Base-by-base conservation (phyloP, 2,888 invertebrate species). In the Protonemura montana region DNA sequence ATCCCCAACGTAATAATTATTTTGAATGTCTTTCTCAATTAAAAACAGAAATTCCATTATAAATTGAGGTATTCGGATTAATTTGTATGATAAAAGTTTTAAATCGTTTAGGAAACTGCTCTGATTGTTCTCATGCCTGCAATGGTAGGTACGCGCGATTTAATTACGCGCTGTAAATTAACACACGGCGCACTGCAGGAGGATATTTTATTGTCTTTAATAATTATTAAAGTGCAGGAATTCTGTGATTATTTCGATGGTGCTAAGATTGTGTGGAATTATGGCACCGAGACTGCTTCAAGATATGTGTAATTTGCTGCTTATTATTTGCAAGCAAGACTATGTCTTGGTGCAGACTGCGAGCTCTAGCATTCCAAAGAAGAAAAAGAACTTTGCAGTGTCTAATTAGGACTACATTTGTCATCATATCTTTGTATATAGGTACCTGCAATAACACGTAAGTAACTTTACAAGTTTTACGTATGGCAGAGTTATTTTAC, bases 21-120 rank as follows among this genome's bases (percentile, higher is more conserved):
- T 84, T 84, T 27, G 6, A 76, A 84, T 84, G 84, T 76, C 84
- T 76, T 76, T 59, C 84, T 84, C 84, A 26, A 76, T 84, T 82
- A 82, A 81, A 81, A 59, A 76, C 26, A 76, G 84, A 42, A 84
- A 28, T 84, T 84, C 84, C 84, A 84, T 84, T 84, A 84, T 42
- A 84, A 84, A 84, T 59, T 30, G 84, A 59, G 84, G 59, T 84
- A 59, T 84, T 84, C 59, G 59, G 42, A 84, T 84, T 84, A 76
- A 59, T 76, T 84, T 84, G 42, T 28, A 84, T 59, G 59, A 81
- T 81, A 81, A 30, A 81, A 84, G 59, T 84, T 42, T 84, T 84
- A 76, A 84, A 84, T 84, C 76, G 84, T 84, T 59, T 84, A 5
- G 84, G 76, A 84, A 83, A 84, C n/a, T 59, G 84, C 28, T 42